phyloP scores from a whole-genome alignment of 2,797 vertebrate species.

The Ptychobarbus kaznakovi region DNA sequence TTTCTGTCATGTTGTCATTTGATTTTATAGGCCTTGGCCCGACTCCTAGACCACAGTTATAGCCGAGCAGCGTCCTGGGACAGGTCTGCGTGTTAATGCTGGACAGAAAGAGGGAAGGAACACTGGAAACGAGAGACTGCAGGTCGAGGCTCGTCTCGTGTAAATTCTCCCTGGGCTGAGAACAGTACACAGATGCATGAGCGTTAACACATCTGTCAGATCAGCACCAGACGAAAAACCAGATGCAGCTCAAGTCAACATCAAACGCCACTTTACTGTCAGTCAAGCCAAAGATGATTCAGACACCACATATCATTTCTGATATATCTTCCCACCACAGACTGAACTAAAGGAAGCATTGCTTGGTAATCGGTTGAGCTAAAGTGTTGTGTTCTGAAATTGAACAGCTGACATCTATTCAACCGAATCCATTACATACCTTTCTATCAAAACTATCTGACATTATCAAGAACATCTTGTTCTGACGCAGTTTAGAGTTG shows the following conservation, averaged over 20 bases:
- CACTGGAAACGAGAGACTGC: neutral
- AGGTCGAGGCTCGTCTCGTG: constrained; percentile 68
- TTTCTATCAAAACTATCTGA: no score
- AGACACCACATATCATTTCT: no score
- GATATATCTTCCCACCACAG: no score
- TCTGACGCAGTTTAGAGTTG: no score
- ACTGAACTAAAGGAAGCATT: no score
- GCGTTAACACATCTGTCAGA: constrained; percentile 40
- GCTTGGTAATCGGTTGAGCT: no score
- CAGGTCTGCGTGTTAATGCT: constrained; percentile 44
- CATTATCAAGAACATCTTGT: no score
- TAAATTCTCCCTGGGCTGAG: constrained; percentile 71
- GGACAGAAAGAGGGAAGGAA: neutral
- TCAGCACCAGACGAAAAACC: constrained; percentile 45
- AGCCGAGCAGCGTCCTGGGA: constrained; percentile 35
- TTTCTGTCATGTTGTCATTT: constrained; percentile 52
- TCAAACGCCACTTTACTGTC: neutral
- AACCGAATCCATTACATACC: no score
- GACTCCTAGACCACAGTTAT: constrained; percentile 60
- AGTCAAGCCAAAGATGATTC: no score
- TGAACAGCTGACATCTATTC: no score
- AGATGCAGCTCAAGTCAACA: neutral
- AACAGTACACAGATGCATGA: constrained; percentile 65
- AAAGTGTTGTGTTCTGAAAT: no score
- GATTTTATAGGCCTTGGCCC: constrained; percentile 64